Evolutionary conservation across 2,888 invertebrate species (phyloP).

Genomic region (Chrysodeixis includens): DNA sequence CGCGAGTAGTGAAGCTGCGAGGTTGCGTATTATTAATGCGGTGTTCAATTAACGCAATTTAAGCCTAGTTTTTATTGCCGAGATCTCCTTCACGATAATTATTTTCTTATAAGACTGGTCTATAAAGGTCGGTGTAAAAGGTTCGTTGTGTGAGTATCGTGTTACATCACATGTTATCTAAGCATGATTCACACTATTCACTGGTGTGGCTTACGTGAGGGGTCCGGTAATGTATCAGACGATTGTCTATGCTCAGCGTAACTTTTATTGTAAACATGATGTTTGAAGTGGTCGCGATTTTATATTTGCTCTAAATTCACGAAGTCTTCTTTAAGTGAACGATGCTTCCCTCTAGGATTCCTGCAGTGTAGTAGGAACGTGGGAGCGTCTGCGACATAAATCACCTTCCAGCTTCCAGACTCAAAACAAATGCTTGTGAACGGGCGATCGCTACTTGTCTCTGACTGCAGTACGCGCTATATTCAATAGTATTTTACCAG

Average conservation of each 20-base stretch:
- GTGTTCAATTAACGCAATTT: slow-evolving; percentile 15
- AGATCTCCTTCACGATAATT: slow-evolving; percentile 12
- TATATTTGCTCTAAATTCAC: slow-evolving; percentile 20
- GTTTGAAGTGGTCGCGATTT: slow-evolving; percentile 38
- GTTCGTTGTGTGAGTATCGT: slow-evolving; percentile 12
- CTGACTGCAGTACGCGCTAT: background rate
- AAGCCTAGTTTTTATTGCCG: slow-evolving; percentile 11
- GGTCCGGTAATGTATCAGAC: slow-evolving; percentile 16
- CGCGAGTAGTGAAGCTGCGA: slow-evolving; percentile 13
- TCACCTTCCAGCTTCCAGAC: background rate
- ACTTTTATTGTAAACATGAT: slow-evolving; percentile 36
- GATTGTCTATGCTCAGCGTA: slow-evolving; percentile 32
- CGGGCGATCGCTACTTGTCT: slow-evolving; percentile 4
- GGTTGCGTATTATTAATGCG: slow-evolving; percentile 9
- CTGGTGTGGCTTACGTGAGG: slow-evolving; percentile 28
- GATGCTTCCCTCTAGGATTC: background rate
- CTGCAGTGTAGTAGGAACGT: background rate
- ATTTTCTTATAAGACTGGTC: slow-evolving; percentile 22
- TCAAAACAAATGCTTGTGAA: slow-evolving; percentile 5
- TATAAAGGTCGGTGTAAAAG: slow-evolving; percentile 3
- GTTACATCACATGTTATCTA: slow-evolving; percentile 25
- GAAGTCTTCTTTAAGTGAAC: background rate
- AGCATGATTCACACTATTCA: slow-evolving; percentile 18
- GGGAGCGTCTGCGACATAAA: slow-evolving; percentile 1
- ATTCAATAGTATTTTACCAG: slow-evolving; percentile 1